Conservation (phyloP, 2,113 vertebrate genomes). For the Melospiza melodia region DNA sequence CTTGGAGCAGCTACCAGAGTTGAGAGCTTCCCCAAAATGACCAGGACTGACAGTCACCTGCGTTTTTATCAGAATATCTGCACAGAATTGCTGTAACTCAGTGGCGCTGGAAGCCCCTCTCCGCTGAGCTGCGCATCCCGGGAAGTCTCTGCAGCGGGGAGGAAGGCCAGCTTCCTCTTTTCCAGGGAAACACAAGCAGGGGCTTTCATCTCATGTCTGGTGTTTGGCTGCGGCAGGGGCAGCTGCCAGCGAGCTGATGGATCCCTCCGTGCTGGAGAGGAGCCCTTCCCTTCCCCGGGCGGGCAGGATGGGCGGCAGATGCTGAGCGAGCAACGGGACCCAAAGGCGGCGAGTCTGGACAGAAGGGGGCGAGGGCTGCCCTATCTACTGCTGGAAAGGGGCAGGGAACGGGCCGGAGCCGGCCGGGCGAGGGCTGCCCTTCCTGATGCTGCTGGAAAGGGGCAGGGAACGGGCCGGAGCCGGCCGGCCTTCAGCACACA, state of each 20-base stretch:
- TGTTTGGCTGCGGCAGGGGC: background rate
- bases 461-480: background rate
- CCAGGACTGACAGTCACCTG: background rate
- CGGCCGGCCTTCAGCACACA: background rate
- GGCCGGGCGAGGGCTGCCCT: no score
- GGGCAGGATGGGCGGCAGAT: background rate
- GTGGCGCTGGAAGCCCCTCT: background rate
- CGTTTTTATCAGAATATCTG: background rate
- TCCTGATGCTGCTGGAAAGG: no score
- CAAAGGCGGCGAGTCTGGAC: background rate
- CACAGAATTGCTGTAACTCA: background rate
- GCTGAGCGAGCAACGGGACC: background rate
- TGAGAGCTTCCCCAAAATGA: background rate
- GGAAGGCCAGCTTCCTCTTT: background rate
- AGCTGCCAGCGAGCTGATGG: background rate
- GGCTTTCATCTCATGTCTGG: background rate
- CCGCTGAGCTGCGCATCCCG: background rate
- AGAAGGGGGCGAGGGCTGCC: constrained; percentile 34
- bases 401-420: no score
- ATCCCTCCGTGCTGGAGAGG: background rate
- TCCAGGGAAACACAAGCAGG: background rate
- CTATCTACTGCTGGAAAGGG: background rate
- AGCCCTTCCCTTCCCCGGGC: background rate
- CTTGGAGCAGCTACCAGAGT: background rate
- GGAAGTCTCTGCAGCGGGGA: background rate